Conservation (phyloP, 2,113 vertebrate species). For the Corvus cornix region DNA sequence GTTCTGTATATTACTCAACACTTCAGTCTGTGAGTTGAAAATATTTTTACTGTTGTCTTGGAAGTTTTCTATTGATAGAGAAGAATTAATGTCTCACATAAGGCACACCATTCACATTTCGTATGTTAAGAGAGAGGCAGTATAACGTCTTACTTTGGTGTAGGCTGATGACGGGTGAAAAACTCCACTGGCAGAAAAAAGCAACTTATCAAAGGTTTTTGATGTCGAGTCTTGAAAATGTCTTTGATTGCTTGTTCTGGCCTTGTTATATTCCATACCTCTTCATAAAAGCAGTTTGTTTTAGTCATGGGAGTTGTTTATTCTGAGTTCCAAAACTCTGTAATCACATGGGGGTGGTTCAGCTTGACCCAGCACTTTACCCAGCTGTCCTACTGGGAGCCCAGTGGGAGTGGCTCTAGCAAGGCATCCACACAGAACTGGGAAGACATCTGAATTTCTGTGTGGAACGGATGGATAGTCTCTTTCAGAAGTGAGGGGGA, state of each 20-base stretch:
- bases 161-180: not conserved
- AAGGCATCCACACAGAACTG: not conserved
- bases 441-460: not conserved
- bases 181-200: not conserved
- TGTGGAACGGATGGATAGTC: not conserved
- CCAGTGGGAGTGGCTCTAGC: accelerated
- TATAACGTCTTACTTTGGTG: not conserved
- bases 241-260: not conserved
- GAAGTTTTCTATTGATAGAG: not conserved
- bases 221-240: not conserved
- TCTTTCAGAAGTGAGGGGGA: not conserved
- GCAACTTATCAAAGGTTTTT: not conserved
- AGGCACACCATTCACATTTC: not conserved
- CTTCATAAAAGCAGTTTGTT: not conserved
- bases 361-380: not conserved
- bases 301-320: not conserved
- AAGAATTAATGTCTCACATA: not conserved
- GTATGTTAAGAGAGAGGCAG: not conserved
- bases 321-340: not conserved
- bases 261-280: not conserved
- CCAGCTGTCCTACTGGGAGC: not conserved
- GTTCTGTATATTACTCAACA: not conserved
- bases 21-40: not conserved
- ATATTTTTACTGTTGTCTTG: not conserved
- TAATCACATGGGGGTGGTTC: not conserved